A percentile compares a stretch with the other conserved stretches of the same genome.
Evolutionary conservation across 2,113 vertebrate species (phyloP).

Genomic region (Ictidomys tridecemlineatus): DNA sequence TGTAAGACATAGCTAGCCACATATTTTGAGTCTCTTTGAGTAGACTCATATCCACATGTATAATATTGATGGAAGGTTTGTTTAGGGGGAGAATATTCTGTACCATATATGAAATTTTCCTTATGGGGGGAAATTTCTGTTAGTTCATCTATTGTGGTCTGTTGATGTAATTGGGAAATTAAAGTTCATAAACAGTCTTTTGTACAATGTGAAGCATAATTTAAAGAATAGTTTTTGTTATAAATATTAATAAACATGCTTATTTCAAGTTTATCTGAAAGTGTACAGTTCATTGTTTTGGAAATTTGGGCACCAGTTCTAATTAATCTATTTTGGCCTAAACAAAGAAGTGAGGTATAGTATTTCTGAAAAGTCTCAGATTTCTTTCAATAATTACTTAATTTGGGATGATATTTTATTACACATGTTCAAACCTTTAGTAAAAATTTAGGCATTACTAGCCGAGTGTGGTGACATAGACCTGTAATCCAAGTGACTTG

Average conservation of each 20-base stretch:
- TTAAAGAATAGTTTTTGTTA: slow-evolving; percentile 10
- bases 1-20: not conserved
- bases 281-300: slow-evolving; percentile 39
- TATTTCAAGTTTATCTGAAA: slow-evolving; percentile 36
- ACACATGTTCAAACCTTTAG: slow-evolving; percentile 29
- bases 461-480: no score
- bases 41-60: not conserved
- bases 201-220: not conserved
- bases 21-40: slow-evolving; percentile 10
- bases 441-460: slow-evolving; percentile 55
- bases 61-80: slow-evolving; percentile 13
- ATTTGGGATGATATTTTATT: slow-evolving; percentile 50
- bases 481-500: no score
- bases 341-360: slow-evolving; percentile 12
- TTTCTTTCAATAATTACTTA: slow-evolving; percentile 62
- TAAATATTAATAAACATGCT: slow-evolving; percentile 50
- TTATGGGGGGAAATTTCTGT: not conserved
- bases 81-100: slow-evolving; percentile 30
- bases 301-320: slow-evolving; percentile 43
- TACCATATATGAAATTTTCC: slow-evolving; percentile 34
- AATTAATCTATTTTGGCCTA: slow-evolving; percentile 47
- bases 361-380: slow-evolving; percentile 44
- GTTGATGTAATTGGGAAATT: slow-evolving; percentile 33
- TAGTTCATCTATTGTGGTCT: slow-evolving; percentile 33
- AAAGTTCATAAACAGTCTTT: slow-evolving; percentile 36